Base-by-base conservation (phyloP, 1,140 invertebrate genomes). In the Fopius arisanus region DNA sequence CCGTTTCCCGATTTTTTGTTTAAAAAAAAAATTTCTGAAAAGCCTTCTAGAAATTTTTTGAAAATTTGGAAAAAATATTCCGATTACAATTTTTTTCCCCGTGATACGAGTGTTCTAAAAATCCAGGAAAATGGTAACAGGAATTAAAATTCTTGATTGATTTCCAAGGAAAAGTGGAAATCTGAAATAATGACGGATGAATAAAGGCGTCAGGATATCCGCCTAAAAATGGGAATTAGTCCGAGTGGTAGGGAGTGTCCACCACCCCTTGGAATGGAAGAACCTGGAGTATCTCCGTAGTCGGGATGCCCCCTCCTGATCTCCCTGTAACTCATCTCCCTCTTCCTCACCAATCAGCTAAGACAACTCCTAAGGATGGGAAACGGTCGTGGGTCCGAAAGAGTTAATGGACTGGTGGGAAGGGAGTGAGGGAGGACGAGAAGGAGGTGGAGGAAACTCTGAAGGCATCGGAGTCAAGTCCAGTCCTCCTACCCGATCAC, bases 271-370 rank as follows among this genome's bases (percentile, higher is more conserved):
- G 12, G 10, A 23, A 62, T n/a, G 21, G 28, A 62, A 14, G 10
- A 62, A 28, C 54, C 12, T 28, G 19, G 33, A 48, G 5, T 14
- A 5, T 48, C 43, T n/a, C 43, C 43, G 16, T n/a, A 14, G 4
- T 2, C 3, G 23, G 26, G 19, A 59, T 59, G 21, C 23, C 19
- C 54, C 54, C 10, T 26, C 54, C 54, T 14, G 21, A 12, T 26
- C 21, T 4, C 23, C 54, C 23, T 16, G 26, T 37, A 23, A 43
- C 66, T 74, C 74, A 62, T 78, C 77, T 71, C 73, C 77, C 72
- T 71, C 70, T 51, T 80, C 83, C 82, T 82, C 84, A 83, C 86
- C 84, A 85, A 86, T 87, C 82, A 83, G 83, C 79, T 77, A 77
- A 73, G 77, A 48, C 40, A 74, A 51, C 62, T 29, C 63, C 33